These are phyloP conservation scores for Hyposoter dolosus DNA, from an alignment of 2,888 invertebrate species.

Conservation along the genomic window DNA sequence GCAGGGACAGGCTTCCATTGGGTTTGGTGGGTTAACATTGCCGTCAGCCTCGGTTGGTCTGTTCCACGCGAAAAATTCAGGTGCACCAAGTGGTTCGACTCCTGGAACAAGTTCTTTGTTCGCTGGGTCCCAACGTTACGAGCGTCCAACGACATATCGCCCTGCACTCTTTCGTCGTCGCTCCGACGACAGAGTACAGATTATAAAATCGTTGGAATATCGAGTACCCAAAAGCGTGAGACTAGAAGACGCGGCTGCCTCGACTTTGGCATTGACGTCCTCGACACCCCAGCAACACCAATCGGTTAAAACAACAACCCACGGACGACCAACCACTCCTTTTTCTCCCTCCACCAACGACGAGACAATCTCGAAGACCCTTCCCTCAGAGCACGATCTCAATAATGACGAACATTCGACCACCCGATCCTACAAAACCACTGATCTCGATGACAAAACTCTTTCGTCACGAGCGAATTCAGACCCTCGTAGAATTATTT, in stretches of 20 bases:
- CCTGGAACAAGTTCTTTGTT: conserved; percentile 61
- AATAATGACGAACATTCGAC: conserved; percentile 18
- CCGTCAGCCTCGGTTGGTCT: conserved; percentile 55
- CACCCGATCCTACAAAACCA: conserved; percentile 18
- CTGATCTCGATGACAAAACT: conserved; percentile 10
- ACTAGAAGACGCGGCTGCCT: conserved; percentile 66
- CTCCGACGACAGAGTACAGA: conserved; percentile 79
- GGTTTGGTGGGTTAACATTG: conserved; percentile 67
- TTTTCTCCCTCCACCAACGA: conserved; percentile 13
- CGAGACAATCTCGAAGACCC: conserved; percentile 28
- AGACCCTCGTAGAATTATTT: conserved; percentile 24
- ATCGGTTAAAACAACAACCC: conserved; percentile 33
- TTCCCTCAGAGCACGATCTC: conserved; percentile 4
- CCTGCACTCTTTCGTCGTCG: conserved; percentile 77
- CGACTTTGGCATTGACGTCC: conserved; percentile 64
- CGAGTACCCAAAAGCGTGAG: conserved; percentile 76
- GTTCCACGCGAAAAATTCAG: conserved; percentile 72
- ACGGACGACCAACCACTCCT: conserved; percentile 4
- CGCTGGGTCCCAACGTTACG: conserved; percentile 71
- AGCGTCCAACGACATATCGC: conserved; percentile 81
- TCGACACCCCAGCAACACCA: conserved; percentile 54
- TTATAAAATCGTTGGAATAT: conserved; percentile 80
- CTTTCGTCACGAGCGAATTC: conserved; percentile 6
- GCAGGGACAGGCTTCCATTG: conserved; percentile 81
- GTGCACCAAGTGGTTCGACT: conserved; percentile 57